Base-by-base conservation (phyloP, 2,888 invertebrate species). In the Barypeithes pellucidus region DNA sequence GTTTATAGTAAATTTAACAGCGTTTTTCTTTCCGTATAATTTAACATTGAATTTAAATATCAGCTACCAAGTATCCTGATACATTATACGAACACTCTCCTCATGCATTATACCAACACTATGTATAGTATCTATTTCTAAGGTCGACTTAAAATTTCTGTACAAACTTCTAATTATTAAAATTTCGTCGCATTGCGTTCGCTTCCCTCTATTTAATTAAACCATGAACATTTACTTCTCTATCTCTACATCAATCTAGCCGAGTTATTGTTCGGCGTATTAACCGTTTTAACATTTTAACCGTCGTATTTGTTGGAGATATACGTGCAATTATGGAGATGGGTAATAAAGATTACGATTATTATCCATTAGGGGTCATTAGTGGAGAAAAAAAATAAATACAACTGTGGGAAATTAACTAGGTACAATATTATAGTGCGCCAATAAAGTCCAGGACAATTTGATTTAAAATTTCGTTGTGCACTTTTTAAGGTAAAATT, bases 301-400 rank as follows among this genome's bases (percentile, higher is more conserved):
- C 52, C 29, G 29, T n/a, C 29, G 52, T 52, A 29, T 52, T 47
- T 50, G 50, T 52, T 52, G 7, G 24, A 52, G 52, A 52, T 52
- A 52, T 52, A 52, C 20, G 29, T 52, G 52, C 52, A 24, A 52
- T 52, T 52, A 52, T 8, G 29, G 24, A 29, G 24, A 52, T 52
- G 5, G 29, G 14, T 52, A 52, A 29, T 29, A 29, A 29, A 52
- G 29, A 52, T 52, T 52, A 52, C 3, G n/a, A 52, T 52, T 29
- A 52, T 52, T 52, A 29, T 52, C n/a, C 52, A 52, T 52, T 52
- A 52, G 52, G 29, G 52, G 24, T 52, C 8, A 52, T 24, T 52
- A 52, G 29, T 29, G 29, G 9, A 50, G n/a, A 9, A 9, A 52
- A 24, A 52, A 52, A 52, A 52, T 29, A 3, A 14, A 52, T 29